Evolutionary conservation across 1,140 invertebrate species (phyloP).

Genomic region (Leptinotarsa texana): DNA sequence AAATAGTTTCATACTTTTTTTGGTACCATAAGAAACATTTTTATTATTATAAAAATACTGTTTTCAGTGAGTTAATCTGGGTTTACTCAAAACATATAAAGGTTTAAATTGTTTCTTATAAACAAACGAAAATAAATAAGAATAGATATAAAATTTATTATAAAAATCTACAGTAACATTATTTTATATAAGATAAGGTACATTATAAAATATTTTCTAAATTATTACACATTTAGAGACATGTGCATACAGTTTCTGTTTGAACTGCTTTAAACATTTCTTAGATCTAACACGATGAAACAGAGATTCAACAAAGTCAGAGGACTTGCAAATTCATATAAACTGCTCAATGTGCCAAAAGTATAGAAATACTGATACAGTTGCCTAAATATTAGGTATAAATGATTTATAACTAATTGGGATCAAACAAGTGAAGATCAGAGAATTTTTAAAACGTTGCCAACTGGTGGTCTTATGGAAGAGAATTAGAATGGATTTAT

Average conservation of each 20-base stretch:
- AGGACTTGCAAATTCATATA: neutral
- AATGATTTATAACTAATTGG: no score
- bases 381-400: no score
- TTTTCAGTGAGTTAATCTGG: no score
- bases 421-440: neutral
- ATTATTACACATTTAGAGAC: constrained; percentile 12
- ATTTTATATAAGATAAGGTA: neutral
- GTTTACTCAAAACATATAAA: no score
- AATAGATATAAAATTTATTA: neutral
- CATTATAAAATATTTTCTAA: neutral
- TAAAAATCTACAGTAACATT: constrained; percentile 7
- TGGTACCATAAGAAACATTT: no score
- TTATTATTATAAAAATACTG: no score
- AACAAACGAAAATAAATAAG: neutral
- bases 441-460: neutral
- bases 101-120: no score
- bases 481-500: no score
- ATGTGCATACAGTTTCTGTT: constrained; percentile 16
- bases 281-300: neutral
- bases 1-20: no score
- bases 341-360: neutral
- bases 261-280: constrained; percentile 7
- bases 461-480: neutral
- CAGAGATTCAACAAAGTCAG: neutral
- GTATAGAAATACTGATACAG: neutral